These are phyloP conservation scores for Mormyrops attenuatus DNA, from an alignment of 2,797 vertebrate species.

Conservation along the genomic window DNA sequence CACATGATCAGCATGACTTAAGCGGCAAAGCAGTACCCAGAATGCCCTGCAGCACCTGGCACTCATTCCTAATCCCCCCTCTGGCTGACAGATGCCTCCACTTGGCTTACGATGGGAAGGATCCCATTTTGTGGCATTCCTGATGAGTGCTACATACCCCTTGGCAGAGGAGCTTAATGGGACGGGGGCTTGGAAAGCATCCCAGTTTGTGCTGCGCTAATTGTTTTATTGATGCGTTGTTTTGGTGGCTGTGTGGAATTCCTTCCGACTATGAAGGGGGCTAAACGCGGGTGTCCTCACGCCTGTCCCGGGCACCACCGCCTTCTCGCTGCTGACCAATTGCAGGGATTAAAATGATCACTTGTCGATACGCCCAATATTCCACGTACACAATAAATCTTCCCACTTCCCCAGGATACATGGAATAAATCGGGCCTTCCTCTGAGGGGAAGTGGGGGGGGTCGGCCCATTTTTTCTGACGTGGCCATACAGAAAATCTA, in stretches of 20 bases:
- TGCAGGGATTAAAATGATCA: conserved; percentile 35
- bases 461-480: not conserved
- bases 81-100: conserved; percentile 69
- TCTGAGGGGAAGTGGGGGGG: not conserved
- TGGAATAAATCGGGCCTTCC: conserved; percentile 46
- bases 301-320: conserved; percentile 56
- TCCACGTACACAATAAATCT: conserved; percentile 56
- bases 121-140: conserved; percentile 63
- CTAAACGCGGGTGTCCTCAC: conserved; percentile 63
- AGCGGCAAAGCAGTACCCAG: conserved; percentile 49
- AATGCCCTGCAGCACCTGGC: conserved; percentile 61
- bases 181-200: conserved; percentile 66
- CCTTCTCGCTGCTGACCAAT: conserved; percentile 61
- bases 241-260: conserved; percentile 69
- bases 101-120: conserved; percentile 66
- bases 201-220: conserved; percentile 75
- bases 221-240: conserved; percentile 81
- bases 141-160: conserved; percentile 72
- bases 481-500: conserved; percentile 25
- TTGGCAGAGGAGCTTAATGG: conserved; percentile 71
- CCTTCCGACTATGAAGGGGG: conserved; percentile 58
- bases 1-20: conserved; percentile 76
- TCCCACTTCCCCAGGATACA: conserved; percentile 23
- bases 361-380: conserved; percentile 43
- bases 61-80: conserved; percentile 60